Evolutionary conservation across 1,140 invertebrate species (phyloP).

Genomic region (Pteromalus puparum): DNA sequence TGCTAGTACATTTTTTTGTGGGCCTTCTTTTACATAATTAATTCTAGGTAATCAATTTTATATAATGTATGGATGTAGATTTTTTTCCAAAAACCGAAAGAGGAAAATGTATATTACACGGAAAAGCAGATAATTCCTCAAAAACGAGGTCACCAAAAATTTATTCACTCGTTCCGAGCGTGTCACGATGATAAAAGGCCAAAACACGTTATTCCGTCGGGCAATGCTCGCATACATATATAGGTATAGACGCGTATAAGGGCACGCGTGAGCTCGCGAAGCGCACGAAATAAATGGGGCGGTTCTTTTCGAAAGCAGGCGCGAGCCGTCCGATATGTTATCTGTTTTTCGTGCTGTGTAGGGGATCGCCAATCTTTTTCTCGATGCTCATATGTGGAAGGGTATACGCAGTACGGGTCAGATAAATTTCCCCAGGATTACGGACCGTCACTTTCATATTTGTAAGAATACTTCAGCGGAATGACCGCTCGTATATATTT

Average conservation of each 20-base stretch:
- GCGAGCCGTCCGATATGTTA: slow-evolving; percentile 64
- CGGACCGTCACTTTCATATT: slow-evolving; percentile 69
- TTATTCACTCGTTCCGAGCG: slow-evolving; percentile 25
- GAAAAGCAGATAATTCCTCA: neutral
- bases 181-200: slow-evolving; percentile 8
- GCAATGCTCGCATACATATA: neutral
- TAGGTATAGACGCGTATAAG: neutral
- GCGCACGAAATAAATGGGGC: slow-evolving; percentile 36
- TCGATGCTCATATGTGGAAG: slow-evolving; percentile 55
- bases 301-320: slow-evolving; percentile 53
- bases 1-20: too few relatives aligned
- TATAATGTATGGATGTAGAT: too few relatives aligned
- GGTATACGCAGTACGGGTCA: slow-evolving; percentile 59
- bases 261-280: slow-evolving; percentile 8
- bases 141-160: slow-evolving; percentile 24
- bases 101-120: too few relatives aligned
- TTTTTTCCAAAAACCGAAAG: too few relatives aligned
- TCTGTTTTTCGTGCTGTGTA: slow-evolving; percentile 53
- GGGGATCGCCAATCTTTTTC: slow-evolving; percentile 20
- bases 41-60: too few relatives aligned
- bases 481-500: slow-evolving; percentile 64
- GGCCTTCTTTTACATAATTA: neutral
- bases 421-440: slow-evolving; percentile 69
- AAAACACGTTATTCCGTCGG: neutral
- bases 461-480: slow-evolving; percentile 65